phyloP scores from a whole-genome alignment of 2,113 vertebrate species.

The Malurus cyaneus region DNA sequence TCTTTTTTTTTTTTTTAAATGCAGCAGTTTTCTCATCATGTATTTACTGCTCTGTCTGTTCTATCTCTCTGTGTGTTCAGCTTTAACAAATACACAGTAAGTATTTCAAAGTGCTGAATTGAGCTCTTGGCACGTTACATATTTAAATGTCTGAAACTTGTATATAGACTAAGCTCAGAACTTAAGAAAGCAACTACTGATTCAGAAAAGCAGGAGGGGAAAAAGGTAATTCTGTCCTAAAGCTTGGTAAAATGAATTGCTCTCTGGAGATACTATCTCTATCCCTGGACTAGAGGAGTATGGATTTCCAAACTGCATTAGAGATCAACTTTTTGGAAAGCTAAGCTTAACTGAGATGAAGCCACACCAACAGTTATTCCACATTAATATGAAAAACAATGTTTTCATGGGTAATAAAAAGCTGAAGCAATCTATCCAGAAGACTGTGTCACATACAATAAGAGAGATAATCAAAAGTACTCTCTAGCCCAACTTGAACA shows the following conservation, averaged over 20 bases:
- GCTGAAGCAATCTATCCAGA: neutral
- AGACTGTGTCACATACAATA: neutral
- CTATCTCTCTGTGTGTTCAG: neutral
- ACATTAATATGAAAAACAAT: slow-evolving; percentile 23
- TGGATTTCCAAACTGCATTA: neutral
- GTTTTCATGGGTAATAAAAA: slow-evolving; percentile 26
- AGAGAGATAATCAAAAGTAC: slow-evolving; percentile 30
- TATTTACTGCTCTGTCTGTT: neutral
- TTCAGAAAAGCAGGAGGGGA: neutral
- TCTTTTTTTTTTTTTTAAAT: neutral
- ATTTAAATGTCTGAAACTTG: neutral
- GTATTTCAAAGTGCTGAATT: neutral
- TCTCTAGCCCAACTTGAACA: slow-evolving; percentile 2
- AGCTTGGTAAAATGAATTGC: neutral
- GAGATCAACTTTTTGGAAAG: neutral
- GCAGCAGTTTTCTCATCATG: neutral
- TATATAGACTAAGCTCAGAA: neutral
- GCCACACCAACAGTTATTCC: neutral
- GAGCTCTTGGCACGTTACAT: neutral
- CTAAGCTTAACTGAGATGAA: neutral
- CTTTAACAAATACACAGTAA: neutral
- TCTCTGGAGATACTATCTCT: neutral
- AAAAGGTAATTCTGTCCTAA: neutral
- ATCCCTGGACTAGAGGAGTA: neutral
- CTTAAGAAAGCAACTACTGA: neutral